Evolutionary conservation across 2,113 vertebrate genomes (phyloP).

Genomic region (Anguilla japonica): DNA sequence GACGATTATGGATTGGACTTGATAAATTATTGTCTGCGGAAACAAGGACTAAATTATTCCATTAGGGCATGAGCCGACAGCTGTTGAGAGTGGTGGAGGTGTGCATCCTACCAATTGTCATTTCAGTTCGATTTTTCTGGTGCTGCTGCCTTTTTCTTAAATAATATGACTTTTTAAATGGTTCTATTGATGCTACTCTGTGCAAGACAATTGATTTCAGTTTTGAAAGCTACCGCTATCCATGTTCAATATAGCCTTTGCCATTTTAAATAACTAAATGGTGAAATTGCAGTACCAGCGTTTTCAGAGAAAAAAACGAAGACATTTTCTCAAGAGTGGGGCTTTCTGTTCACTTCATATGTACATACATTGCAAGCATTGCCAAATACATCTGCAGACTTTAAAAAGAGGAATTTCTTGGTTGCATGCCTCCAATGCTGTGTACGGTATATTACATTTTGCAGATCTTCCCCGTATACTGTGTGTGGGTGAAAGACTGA

Average conservation of each 20-base stretch:
- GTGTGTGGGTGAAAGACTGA: slow-evolving; percentile 38
- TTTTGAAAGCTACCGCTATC: background rate
- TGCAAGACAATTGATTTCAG: background rate
- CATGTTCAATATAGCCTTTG: background rate
- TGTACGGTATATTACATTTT: background rate
- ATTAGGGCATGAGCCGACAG: background rate
- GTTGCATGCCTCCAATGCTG: background rate
- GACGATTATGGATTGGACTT: background rate
- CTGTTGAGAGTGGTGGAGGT: background rate
- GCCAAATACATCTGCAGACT: background rate
- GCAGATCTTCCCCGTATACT: background rate
- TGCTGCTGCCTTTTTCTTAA: background rate
- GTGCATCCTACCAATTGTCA: background rate
- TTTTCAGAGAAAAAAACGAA: background rate
- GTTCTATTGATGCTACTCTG: background rate
- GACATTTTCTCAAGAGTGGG: background rate
- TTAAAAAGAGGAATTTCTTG: background rate
- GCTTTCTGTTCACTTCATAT: background rate
- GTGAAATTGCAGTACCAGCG: background rate
- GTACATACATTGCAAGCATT: background rate
- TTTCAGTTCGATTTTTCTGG: background rate
- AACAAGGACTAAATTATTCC: background rate
- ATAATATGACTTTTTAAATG: background rate
- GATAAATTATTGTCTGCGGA: background rate
- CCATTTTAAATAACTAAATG: background rate